phyloP scores from a whole-genome alignment of 2,113 vertebrate species.

The Acinonyx jubatus region DNA sequence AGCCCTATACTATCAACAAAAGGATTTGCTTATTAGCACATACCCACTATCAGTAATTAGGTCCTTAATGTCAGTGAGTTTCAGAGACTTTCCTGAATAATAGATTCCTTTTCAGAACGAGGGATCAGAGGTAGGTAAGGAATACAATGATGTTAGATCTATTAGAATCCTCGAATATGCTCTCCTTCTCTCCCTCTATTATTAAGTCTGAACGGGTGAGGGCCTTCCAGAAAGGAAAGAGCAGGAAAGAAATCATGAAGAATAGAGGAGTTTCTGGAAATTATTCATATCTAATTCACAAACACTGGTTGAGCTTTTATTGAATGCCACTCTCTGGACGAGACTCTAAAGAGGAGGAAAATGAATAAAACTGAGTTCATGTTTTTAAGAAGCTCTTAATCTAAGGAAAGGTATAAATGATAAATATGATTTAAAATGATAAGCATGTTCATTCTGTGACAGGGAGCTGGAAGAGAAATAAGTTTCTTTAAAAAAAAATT shows the following conservation, averaged over 20 bases:
- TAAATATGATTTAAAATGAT: background rate
- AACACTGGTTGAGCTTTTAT: background rate
- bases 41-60: background rate
- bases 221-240: background rate
- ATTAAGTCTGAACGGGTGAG: background rate
- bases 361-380: background rate
- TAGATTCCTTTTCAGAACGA: background rate
- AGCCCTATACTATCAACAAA: background rate
- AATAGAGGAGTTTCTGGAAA: background rate
- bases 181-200: background rate
- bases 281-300: background rate
- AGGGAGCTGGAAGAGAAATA: background rate
- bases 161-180: background rate
- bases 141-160: background rate
- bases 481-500: background rate
- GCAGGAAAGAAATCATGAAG: background rate
- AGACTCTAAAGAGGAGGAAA: background rate
- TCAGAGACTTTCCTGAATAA: background rate
- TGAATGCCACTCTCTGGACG: background rate
- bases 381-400: slow-evolving; percentile 11
- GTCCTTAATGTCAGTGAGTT: background rate
- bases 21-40: background rate
- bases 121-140: background rate
- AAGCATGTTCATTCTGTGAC: background rate
- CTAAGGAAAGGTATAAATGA: background rate